Evolutionary conservation across 2,797 vertebrate species (phyloP), one percentile per base, ranked within the genome.

Genomic region (Cyclura pinguis): DNA sequence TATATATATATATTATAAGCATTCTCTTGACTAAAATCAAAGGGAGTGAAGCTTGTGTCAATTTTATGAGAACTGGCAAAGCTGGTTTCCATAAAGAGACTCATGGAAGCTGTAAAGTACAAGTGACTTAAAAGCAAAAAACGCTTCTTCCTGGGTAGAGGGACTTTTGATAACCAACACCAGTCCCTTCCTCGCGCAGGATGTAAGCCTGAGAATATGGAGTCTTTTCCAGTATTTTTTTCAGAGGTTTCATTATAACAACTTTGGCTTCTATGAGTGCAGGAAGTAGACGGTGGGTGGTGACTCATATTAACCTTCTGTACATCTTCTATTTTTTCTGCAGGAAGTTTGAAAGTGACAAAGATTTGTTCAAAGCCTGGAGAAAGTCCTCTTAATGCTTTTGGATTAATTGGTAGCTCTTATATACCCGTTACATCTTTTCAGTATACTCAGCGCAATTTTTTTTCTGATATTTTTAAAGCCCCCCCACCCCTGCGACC

Each of bases 331-430:
- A 80, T 62, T 47, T 84, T 72, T 32, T 91, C 76, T 50, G 74
- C 57, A 77, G 62, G 52, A 88, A 32, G 52, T 86, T 76, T 84
- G 72, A 67, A 55, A 90, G 84, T 92, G 35, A 87, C 88, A 91
- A 88, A 91, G 92, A 92, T 81, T 50, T 67, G 84, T 55, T 90
- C 35, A 88, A 89, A 80, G 80, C 88, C 88, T 47, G 67, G 90
- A 92, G 87, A 69, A 93, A 57, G 64, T 82, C 85, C 78, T 90
- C 9, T 52, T 92, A 89, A 89, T 83, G 86, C 87, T 86, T 76
- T 95, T 91, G 87, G 76, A 92, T 91, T 94, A 92, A 86, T 90
- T 94, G 90, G 95, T 92, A 94, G 93, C 90, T 82, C 91, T 96
- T 92, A 50, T 87, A 93, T 95, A 92, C 89, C 90, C 89, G 62